These are phyloP conservation scores for Limonius californicus DNA, from an alignment of 1,140 invertebrate genomes.

Conservation along the genomic window DNA sequence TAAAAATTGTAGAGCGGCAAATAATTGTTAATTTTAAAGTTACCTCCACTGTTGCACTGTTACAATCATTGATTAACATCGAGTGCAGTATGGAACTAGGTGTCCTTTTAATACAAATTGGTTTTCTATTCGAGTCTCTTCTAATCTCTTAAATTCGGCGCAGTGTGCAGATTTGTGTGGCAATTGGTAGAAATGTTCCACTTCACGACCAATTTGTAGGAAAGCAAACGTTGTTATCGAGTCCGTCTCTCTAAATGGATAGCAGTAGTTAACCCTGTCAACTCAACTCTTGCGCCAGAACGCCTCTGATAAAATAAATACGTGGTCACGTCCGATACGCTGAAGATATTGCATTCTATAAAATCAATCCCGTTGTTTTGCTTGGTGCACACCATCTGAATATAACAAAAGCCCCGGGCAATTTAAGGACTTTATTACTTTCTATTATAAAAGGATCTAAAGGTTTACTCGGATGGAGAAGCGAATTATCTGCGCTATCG, in stretches of 20 bases:
- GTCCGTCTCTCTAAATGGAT: conserved; percentile 30
- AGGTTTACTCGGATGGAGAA: neutral
- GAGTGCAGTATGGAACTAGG: no score
- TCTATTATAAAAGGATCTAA: neutral
- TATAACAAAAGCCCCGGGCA: neutral
- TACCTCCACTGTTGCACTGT: no score
- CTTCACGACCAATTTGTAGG: conserved; percentile 29
- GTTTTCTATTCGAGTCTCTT: no score
- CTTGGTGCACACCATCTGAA: neutral
- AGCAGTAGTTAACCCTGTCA: conserved; percentile 33
- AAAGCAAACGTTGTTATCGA: conserved; percentile 33
- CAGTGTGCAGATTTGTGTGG: conserved; percentile 16
- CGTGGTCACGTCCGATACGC: conserved; percentile 11
- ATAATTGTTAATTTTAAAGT: no score
- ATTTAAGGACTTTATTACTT: conserved; percentile 1
- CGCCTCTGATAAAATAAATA: conserved; percentile 30
- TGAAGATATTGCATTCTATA: conserved; percentile 9
- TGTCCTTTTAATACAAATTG: no score
- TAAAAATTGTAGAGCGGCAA: no score
- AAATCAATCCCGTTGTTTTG: conserved; percentile 7
- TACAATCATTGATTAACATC: no score
- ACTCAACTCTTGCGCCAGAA: conserved; percentile 31
- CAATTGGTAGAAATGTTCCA: conserved; percentile 20
- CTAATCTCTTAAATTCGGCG: no score
- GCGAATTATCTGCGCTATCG: neutral